Evolutionary conservation across 2,797 vertebrate genomes (phyloP), one percentile per base, ranked within the genome.

Genomic region (Pseudomugil tenellus): DNA sequence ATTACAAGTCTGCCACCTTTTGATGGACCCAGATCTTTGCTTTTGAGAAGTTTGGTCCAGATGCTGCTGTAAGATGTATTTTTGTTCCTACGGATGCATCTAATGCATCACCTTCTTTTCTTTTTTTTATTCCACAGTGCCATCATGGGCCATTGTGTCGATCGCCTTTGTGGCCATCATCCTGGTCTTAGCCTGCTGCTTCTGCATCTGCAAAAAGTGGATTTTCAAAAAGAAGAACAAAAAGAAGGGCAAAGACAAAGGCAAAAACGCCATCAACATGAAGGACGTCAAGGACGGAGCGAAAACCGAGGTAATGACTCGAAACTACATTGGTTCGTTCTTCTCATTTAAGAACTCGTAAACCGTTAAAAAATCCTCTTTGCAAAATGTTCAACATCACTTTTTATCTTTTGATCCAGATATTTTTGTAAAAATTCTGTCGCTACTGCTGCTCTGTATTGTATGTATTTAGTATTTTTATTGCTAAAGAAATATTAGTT

Each of bases 221-320:
- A 96, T 99, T 87, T 98, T 99, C 94, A 99, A 99, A 95, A 99
- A 99, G 96, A 99, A 98, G 94, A 99, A 99, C 94, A 99, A 99
- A 95, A 99, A 99, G 97, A 99, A 99, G 96, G 96, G 96, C 75
- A 99, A 99, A 87, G 98, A 99, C 91, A 99, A 99, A 93, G 98
- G 97, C 75, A 99, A 99, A 90, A 99, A 99, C 76, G 98, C 97
- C 90, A 99, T 99, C 87, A 99, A 99, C 93, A 99, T 99, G 98
- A 99, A 94, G 94, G 98, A 99, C 58, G 98, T 99, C 70, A 96
- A 95, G 71, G 98, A 99, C 68, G 94, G 96, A 86, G 92, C 95
- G 87, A 98, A 98, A 94, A 98, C 96, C 90, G 97, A 99, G 98
- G 98, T 99, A 97, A 94, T 82, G 64, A 78, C 82, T 72, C 80